These are phyloP conservation scores for Xestia rhomboidea DNA, from an alignment of 2,888 invertebrate genomes.

Conservation along the genomic window DNA sequence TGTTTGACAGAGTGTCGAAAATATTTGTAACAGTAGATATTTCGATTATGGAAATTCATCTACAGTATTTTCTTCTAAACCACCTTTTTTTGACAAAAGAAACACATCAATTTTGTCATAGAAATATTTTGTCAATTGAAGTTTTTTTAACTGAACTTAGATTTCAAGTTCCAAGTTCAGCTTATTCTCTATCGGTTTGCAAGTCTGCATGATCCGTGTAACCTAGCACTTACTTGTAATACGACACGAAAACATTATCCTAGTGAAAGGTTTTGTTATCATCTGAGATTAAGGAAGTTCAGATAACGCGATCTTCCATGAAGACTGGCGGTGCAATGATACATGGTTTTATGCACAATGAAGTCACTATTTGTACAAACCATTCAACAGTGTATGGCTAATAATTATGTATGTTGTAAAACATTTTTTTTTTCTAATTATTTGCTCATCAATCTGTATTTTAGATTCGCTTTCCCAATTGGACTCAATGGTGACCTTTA, in stretches of 20 bases:
- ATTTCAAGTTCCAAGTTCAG: neutral
- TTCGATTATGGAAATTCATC: slow-evolving; percentile 5
- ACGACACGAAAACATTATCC: slow-evolving; percentile 62
- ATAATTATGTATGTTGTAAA: slow-evolving; percentile 69
- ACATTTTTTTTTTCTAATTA: slow-evolving; percentile 62
- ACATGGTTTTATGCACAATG: slow-evolving; percentile 84
- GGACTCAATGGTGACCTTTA: slow-evolving; percentile 88
- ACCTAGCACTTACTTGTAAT: slow-evolving; percentile 54
- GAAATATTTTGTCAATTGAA: neutral
- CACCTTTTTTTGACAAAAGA: neutral
- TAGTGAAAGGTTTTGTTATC: slow-evolving; percentile 65
- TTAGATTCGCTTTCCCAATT: slow-evolving; percentile 62
- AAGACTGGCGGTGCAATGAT: slow-evolving; percentile 83
- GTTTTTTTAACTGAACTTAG: slow-evolving; percentile 4
- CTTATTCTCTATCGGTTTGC: neutral
- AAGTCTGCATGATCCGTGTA: slow-evolving; percentile 23
- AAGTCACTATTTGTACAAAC: slow-evolving; percentile 90
- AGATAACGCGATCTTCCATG: slow-evolving; percentile 82
- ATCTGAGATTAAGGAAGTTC: slow-evolving; percentile 83
- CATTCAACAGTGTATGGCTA: slow-evolving; percentile 75
- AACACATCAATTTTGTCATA: neutral
- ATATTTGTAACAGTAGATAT: slow-evolving; percentile 25
- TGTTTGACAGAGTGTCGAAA: slow-evolving; percentile 55
- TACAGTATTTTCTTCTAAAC: neutral
- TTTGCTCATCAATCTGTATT: slow-evolving; percentile 70